Evolutionary conservation across 2,888 invertebrate species (phyloP), one percentile per base, ranked within the genome.

Genomic region (Noctua janthina): DNA sequence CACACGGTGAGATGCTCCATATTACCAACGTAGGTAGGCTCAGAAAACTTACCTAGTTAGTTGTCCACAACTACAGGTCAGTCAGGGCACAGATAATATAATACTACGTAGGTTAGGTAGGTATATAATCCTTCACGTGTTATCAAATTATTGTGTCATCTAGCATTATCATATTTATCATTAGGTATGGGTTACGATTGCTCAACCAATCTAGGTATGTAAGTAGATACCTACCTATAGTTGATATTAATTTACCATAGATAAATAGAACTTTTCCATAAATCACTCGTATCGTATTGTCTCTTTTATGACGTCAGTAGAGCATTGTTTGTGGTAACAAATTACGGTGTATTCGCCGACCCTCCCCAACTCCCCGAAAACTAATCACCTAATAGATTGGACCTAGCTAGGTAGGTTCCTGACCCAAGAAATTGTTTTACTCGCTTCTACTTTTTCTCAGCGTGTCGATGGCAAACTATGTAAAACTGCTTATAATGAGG

Each of bases 251-350:
- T 82, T 73, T 73, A 29, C 54, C 35, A 56, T 39, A 72, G 39
- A 10, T 56, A 68, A 64, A 76, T 17, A 39, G 20, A 81, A 75
- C 74, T 73, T 72, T 85, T 73, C 78, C 82, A 84, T 85, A 73
- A 85, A 85, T 82, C 72, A 84, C 35, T 84, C 49, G 23, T 49
- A 75, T 75, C 43, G 54, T 72, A 81, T 81, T 74, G 81, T 75
- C 49, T 81, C 29, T 54, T n/a, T 11, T 62, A 66, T 85, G 84
- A 85, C 85, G 82, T 82, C 78, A 82, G 13, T 64, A n/a, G 49
- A 69, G 49, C 17, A 70, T 84, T 81, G 82, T 81, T 77, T 73
- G 78, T 78, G 68, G 67, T 62, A 43, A 71, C 76, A n/a, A 84
- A 75, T 78, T 75, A 75, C 51, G 23, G 11, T 17, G 39, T 54